Conservation (phyloP, 2,113 vertebrate species). For the Tichodroma muraria region DNA sequence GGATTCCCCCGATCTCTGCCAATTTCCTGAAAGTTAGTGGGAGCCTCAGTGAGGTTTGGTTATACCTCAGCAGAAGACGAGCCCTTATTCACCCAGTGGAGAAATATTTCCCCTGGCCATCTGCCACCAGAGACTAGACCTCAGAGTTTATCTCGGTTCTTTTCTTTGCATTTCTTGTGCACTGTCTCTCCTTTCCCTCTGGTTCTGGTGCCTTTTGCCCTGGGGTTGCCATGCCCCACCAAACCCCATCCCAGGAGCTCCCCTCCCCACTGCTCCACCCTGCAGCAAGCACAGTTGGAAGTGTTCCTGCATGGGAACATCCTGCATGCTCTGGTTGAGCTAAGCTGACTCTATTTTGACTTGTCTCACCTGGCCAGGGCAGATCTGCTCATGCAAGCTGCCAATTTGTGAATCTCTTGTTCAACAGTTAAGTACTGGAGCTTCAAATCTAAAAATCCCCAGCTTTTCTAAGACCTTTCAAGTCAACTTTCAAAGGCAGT, state of each 20-base stretch:
- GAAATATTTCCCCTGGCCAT: conserved; percentile 36
- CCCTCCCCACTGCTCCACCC: neutral
- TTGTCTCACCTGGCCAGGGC: neutral
- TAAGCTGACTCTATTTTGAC: neutral
- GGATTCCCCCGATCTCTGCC: neutral
- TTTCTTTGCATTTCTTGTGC: neutral
- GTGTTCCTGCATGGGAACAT: neutral
- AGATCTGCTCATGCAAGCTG: neutral
- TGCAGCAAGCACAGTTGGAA: neutral
- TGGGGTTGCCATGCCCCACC: neutral
- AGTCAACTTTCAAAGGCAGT: conserved; percentile 57
- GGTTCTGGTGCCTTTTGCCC: neutral
- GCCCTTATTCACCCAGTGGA: neutral
- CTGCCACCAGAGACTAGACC: neutral
- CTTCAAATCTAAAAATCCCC: conserved; percentile 32
- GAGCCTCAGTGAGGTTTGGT: conserved; percentile 6
- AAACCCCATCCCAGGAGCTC: neutral
- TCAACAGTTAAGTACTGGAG: conserved; percentile 13
- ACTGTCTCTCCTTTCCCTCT: neutral
- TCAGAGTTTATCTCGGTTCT: neutral
- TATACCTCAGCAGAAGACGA: conserved; percentile 15
- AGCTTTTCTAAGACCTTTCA: conserved; percentile 30
- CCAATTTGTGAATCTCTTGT: conserved; percentile 23
- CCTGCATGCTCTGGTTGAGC: neutral
- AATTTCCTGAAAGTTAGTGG: conserved; percentile 16